Evolutionary conservation across 2,797 vertebrate species (phyloP).

Genomic region (Benthosema pterotum): DNA sequence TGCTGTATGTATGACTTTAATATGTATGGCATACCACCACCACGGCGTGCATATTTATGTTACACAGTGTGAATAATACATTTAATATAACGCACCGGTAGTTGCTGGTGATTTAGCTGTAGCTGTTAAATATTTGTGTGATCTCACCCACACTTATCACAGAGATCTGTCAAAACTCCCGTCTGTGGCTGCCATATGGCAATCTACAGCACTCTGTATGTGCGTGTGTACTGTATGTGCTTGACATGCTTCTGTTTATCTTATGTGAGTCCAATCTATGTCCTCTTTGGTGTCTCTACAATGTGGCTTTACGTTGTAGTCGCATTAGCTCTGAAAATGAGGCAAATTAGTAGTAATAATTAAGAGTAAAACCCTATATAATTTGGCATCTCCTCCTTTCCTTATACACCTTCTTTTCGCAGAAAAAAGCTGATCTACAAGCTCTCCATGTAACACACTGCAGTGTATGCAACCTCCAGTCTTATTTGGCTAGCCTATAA

Average conservation of each 20-base stretch:
- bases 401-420: too few relatives aligned
- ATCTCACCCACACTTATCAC: slow-evolving; percentile 28
- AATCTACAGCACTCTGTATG: neutral
- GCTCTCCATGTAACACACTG: too few relatives aligned
- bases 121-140: slow-evolving; percentile 25
- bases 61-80: slow-evolving; percentile 47
- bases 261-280: slow-evolving; percentile 22
- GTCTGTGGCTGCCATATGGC: neutral
- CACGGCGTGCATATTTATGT: slow-evolving; percentile 21
- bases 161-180: slow-evolving; percentile 25
- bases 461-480: too few relatives aligned
- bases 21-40: slow-evolving; percentile 4
- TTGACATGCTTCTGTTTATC: too few relatives aligned
- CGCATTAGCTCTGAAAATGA: too few relatives aligned
- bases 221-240: neutral
- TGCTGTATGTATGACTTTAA: slow-evolving; percentile 7
- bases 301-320: neutral
- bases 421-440: too few relatives aligned
- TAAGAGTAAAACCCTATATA: too few relatives aligned
- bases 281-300: slow-evolving; percentile 7
- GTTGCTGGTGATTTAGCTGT: slow-evolving; percentile 27
- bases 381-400: too few relatives aligned
- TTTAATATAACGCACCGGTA: slow-evolving; percentile 18
- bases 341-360: too few relatives aligned
- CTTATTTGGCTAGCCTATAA: too few relatives aligned